Conservation (phyloP, 2,113 vertebrate species). For the Pseudorasbora parva region DNA sequence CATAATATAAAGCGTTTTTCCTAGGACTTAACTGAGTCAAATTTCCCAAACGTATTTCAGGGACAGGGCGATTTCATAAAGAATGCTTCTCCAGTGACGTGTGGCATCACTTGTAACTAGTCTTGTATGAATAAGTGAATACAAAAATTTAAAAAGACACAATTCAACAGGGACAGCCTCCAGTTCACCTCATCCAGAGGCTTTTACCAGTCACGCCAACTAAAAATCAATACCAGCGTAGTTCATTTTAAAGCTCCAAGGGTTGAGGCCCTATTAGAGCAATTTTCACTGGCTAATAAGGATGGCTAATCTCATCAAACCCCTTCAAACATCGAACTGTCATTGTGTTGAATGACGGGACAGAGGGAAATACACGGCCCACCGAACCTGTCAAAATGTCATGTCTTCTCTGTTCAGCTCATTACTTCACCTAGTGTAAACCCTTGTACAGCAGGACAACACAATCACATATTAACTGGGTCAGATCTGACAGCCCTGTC, state of each 20-base stretch:
- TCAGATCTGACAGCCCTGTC: constrained; percentile 8
- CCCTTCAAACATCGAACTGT: not conserved
- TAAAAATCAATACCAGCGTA: constrained; percentile 5
- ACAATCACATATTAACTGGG: not conserved
- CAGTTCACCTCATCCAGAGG: not conserved
- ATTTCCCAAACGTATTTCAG: not conserved
- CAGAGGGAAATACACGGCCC: constrained; percentile 4
- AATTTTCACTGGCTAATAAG: constrained; percentile 6
- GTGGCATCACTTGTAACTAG: not conserved
- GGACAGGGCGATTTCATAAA: not conserved
- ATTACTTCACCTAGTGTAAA: constrained; percentile 1
- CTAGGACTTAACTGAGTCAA: not conserved
- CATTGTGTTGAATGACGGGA: not conserved
- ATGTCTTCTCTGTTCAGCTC: constrained; percentile 24
- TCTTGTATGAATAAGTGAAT: not conserved
- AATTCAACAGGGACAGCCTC: not conserved
- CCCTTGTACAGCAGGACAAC: constrained; percentile 11
- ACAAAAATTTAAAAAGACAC: not conserved
- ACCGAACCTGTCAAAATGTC: constrained; percentile 29
- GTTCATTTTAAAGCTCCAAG: not conserved
- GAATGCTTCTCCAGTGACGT: not conserved
- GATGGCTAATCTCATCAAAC: constrained; percentile 14
- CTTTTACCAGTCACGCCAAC: constrained; percentile 3
- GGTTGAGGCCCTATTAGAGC: constrained; percentile 8
- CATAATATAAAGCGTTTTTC: constrained; percentile 48